Evolutionary conservation across 2,888 invertebrate species (phyloP), one percentile per base, ranked within the genome.

Genomic region (Drosophila siamana): DNA sequence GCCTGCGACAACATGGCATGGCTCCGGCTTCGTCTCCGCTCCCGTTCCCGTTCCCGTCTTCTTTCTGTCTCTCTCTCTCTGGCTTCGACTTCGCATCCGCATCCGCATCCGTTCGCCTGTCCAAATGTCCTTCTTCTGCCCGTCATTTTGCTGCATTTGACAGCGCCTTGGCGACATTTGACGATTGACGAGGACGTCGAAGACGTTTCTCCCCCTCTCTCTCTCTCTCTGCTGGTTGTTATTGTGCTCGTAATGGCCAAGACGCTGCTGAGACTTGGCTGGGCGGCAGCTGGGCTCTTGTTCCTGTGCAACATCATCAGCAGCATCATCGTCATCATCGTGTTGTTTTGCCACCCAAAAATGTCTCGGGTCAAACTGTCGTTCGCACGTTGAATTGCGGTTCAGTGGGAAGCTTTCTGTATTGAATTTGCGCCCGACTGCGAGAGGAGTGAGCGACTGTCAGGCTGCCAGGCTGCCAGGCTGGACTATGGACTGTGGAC

Each of bases 121-220:
- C 54, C 64, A 75, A 65, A 64, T 54, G 54, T 52, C 67, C 57
- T 69, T 55, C 54, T 68, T 63, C 68, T 68, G 67, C 61, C 74
- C 67, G 69, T 73, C 73, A 79, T 79, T 85, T 77, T 75, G 66
- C 74, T 87, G 87, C 81, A 80, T 72, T 82, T 88, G 89, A 88
- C 90, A 89, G 80, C 79, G 74, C 51, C 89, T 81, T 75, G 81
- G 78, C 87, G 83, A 88, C 89, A 89, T 83, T 89, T 89, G 89
- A 89, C 90, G 89, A 90, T 89, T 89, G 89, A 90, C 90, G 89
- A 90, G 81, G 82, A 88, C 86, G 88, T 85, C 85, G 82, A 78
- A 80, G 78, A 64, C 67, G 72, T 19, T 65, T 61, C 38, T 5
- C 16, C 28, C 59, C n/a, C 15, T 24, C 15, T 30, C 8, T 38